A percentile compares a stretch with the other conserved stretches of the same genome.
These are phyloP conservation scores for Zygothrica quintamaculata DNA, from an alignment of 2,888 invertebrate species.

Conservation along the genomic window DNA sequence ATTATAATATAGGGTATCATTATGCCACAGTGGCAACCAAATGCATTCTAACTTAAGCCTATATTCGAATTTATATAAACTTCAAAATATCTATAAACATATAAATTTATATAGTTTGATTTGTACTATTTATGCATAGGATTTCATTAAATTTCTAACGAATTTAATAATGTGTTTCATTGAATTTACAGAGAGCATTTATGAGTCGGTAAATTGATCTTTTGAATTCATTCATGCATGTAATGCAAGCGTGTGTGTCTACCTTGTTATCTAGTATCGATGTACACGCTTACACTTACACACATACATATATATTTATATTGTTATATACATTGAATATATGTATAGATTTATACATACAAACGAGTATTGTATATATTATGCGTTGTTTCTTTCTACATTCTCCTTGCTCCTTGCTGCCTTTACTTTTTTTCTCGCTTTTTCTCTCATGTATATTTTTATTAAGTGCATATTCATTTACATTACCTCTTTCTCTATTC, in stretches of 20 bases:
- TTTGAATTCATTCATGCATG: slow-evolving; percentile 57
- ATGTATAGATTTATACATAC: slow-evolving; percentile 16
- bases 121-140: no score
- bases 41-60: no score
- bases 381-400: slow-evolving; percentile 5
- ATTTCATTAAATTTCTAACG: no score
- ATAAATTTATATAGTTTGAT: neutral
- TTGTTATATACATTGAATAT: slow-evolving; percentile 3
- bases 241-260: slow-evolving; percentile 53
- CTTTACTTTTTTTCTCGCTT: slow-evolving; percentile 15
- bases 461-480: slow-evolving; percentile 68
- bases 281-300: slow-evolving; percentile 1
- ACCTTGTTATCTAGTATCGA: slow-evolving; percentile 12
- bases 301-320: slow-evolving; percentile 2
- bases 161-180: no score
- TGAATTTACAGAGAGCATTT: no score
- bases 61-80: no score
- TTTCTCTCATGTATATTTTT: slow-evolving; percentile 43
- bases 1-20: neutral
- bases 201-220: neutral
- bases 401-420: no score
- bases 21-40: no score
- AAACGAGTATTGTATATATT: slow-evolving; percentile 10
- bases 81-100: neutral
- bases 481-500: slow-evolving; percentile 18